Evolutionary conservation across 2,888 invertebrate species (phyloP).

Genomic region (Seira musarum): DNA sequence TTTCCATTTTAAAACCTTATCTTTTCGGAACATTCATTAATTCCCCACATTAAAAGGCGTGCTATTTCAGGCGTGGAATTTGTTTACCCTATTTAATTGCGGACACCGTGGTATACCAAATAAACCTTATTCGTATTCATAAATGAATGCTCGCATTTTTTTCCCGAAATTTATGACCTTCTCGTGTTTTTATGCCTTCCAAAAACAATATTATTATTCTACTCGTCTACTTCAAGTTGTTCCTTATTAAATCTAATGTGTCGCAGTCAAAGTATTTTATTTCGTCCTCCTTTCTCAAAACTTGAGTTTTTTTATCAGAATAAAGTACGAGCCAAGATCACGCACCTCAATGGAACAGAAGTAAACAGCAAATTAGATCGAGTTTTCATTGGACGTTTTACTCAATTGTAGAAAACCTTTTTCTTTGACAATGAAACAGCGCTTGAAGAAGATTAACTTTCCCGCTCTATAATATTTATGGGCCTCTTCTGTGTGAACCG

Average conservation of each 20-base stretch:
- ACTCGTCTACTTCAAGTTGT: constrained; percentile 13
- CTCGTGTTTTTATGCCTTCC: constrained; percentile 1
- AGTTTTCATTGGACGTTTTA: no score
- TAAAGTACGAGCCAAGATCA: constrained; percentile 49
- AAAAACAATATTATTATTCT: constrained; percentile 14
- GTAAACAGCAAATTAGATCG: no score
- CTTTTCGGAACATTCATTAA: no score
- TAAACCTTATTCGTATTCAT: constrained; percentile 53
- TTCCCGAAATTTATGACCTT: constrained; percentile 39
- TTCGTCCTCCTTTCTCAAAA: constrained; percentile 41
- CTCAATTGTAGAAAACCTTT: constrained; percentile 11
- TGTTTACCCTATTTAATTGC: no score
- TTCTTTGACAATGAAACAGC: neutral
- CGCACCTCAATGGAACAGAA: constrained; percentile 29
- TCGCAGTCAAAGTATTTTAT: constrained; percentile 61
- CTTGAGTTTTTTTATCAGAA: constrained; percentile 4
- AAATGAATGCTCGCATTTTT: constrained; percentile 39
- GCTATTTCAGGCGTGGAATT: no score
- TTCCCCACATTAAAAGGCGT: no score
- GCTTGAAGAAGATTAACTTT: neutral
- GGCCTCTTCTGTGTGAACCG: neutral
- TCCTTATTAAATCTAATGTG: constrained; percentile 67
- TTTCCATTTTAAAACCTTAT: no score
- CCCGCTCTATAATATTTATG: neutral
- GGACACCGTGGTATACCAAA: no score